phyloP scores from a whole-genome alignment of 1,140 invertebrate genomes.

The Papilio polyxenes region DNA sequence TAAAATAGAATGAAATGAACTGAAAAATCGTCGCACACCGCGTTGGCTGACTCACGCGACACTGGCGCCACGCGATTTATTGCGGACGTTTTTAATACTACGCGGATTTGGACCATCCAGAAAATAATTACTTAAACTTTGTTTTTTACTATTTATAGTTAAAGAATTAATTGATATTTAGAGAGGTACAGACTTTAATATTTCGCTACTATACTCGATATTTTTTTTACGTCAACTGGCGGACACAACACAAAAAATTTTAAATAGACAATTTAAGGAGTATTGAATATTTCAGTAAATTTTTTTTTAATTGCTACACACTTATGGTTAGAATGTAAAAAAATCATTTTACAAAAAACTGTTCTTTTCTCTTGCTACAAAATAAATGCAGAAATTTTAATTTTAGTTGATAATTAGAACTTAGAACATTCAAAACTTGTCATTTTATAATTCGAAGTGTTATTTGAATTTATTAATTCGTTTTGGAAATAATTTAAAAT shows the following conservation, averaged over 20 bases:
- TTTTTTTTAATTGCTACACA: neutral
- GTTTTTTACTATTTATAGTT: conserved; percentile 4
- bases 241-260: no score
- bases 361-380: neutral
- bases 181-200: neutral
- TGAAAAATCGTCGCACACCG: conserved; percentile 58
- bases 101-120: conserved; percentile 48
- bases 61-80: conserved; percentile 70
- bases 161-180: conserved; percentile 24
- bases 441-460: neutral
- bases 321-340: neutral
- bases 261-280: no score
- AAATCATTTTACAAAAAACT: neutral
- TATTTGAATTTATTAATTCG: neutral
- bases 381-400: neutral
- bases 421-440: neutral
- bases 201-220: neutral
- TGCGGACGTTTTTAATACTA: conserved; percentile 50
- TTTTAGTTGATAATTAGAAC: neutral
- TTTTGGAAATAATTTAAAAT: neutral
- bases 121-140: conserved; percentile 40
- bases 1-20: conserved; percentile 56
- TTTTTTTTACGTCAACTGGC: neutral
- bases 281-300: no score
- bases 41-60: conserved; percentile 58